Evolutionary conservation across 2,113 vertebrate genomes (phyloP).

Genomic region (Malaclemys terrapin): DNA sequence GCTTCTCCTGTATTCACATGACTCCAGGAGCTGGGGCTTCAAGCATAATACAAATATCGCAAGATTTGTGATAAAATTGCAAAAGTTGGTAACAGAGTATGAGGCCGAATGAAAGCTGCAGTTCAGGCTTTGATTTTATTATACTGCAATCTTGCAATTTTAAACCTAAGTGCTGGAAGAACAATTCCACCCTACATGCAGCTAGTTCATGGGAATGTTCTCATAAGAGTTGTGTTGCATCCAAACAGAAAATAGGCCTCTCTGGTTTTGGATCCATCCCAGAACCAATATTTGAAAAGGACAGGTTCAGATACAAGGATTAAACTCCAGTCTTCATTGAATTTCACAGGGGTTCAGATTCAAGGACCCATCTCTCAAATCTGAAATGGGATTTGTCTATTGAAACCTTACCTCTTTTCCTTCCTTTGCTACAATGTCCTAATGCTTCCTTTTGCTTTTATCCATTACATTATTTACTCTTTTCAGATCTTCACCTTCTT

Average conservation of each 20-base stretch:
- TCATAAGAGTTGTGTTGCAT: not conserved
- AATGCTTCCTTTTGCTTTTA: not conserved
- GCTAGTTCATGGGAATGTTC: not conserved
- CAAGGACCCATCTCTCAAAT: not conserved
- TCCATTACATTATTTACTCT: not conserved
- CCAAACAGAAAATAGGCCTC: not conserved
- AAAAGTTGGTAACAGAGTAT: not conserved
- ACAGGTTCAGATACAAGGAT: not conserved
- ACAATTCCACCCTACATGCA: not conserved
- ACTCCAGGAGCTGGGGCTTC: not conserved
- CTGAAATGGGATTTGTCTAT: not conserved
- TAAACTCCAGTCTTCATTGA: not conserved
- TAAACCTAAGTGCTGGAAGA: not conserved
- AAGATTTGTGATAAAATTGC: not conserved
- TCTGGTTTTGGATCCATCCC: not conserved
- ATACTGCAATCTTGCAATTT: not conserved
- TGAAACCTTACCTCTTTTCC: not conserved
- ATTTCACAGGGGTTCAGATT: not conserved
- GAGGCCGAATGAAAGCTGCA: not conserved
- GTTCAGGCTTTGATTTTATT: not conserved
- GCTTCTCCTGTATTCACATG: not conserved
- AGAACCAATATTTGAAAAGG: not conserved
- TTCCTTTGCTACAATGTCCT: not conserved
- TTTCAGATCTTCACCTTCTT: not conserved
- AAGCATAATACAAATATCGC: not conserved